phyloP scores from a whole-genome alignment of 1,140 invertebrate genomes.

The Sinella curviseta region DNA sequence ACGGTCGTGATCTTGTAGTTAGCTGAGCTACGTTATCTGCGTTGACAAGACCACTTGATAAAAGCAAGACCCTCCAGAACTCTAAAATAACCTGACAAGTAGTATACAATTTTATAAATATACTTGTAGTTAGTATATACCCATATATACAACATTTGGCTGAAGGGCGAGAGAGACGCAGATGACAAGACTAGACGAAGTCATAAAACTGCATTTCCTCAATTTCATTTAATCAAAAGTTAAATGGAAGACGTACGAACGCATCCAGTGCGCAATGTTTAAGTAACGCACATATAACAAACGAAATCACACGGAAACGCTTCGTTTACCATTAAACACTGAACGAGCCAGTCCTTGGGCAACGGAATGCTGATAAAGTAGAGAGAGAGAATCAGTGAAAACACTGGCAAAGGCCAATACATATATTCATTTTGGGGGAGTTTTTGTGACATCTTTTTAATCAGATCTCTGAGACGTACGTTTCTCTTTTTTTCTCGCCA shows the following conservation, averaged over 20 bases:
- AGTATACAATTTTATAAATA: too few relatives aligned
- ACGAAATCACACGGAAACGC: background rate
- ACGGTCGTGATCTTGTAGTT: background rate
- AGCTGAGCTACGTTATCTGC: background rate
- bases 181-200: background rate
- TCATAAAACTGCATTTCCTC: conserved; percentile 50
- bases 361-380: conserved; percentile 9
- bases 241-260: background rate
- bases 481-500: background rate
- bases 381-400: background rate
- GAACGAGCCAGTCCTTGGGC: background rate
- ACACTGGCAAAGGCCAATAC: background rate
- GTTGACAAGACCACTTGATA: conserved; percentile 18
- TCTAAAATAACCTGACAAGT: background rate
- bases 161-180: background rate
- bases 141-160: too few relatives aligned
- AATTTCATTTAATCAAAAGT: conserved; percentile 47
- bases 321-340: conserved; percentile 7
- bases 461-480: background rate
- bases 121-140: too few relatives aligned
- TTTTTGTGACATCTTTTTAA: conserved; percentile 25
- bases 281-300: background rate
- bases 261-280: background rate
- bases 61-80: background rate
- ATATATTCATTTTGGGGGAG: background rate